Evolutionary conservation across 2,797 vertebrate genomes (phyloP), one percentile per base, ranked within the genome.

Genomic region (Hydrocynus forskahlii): DNA sequence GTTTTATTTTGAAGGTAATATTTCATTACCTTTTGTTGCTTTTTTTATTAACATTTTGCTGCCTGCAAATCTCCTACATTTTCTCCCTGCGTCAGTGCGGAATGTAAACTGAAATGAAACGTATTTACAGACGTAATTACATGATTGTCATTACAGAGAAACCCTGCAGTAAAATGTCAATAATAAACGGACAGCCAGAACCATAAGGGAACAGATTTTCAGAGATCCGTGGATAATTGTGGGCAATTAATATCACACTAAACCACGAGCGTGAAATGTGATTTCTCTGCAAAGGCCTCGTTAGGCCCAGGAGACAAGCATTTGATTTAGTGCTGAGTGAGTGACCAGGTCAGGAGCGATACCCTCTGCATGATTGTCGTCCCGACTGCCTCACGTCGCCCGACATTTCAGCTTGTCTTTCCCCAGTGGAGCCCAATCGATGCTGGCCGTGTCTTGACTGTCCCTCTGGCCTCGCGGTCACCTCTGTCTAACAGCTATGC

Each of bases 391-490:
- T 90, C 66, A 79, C 55, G 73, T 89, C 83, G 82, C 80, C 86
- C 84, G 85, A 85, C 84, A 88, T 85, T 75, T 67, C 78, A 81
- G 80, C 72, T 69, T 71, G 83, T 89, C 83, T 83, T 84, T 88
- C 86, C 86, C 85, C 79, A 23, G 59, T 84, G 84, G 81, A 80
- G 55, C 83, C 70, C 52, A 87, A 93, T 94, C 91, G 25, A 94
- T 93, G 88, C 75, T 62, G 82, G 57, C 80, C 54, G 52, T 84
- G 87, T 88, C 88, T 86, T 35, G 86, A 87, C 77, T 23, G 83
- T 55, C 80, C 75, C 76, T 76, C 76, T 78, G 40, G 52, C 77
- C 79, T 52, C 0, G 23, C 50, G 75, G 73, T 81, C 81, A 84
- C 79, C 25, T 66, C 84, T 63, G 64, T 7, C 82, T 83, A 85